A percentile compares a stretch with the other conserved stretches of the same genome.
Conservation (phyloP, 2,888 invertebrate genomes). For the Elysia crispata region DNA sequence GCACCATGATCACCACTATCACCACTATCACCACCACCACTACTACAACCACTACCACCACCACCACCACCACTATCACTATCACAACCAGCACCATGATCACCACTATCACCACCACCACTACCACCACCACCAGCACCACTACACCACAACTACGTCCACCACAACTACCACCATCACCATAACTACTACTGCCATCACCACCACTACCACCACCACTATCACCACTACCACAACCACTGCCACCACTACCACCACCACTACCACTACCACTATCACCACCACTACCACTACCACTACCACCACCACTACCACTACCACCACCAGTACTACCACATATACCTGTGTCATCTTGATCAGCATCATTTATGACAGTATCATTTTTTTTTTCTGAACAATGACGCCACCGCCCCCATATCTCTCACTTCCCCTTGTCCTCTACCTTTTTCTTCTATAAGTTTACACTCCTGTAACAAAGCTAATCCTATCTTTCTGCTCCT, state of each 20-base stretch:
- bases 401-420: too few relatives aligned
- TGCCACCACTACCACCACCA: constrained; percentile 1
- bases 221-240: constrained; percentile 3
- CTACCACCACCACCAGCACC: neutral
- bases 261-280: neutral
- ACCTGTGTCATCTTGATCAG: neutral
- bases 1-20: neutral
- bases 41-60: too few relatives aligned
- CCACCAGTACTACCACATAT: neutral
- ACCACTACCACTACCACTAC: too few relatives aligned
- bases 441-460: too few relatives aligned
- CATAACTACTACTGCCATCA: neutral
- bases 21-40: too few relatives aligned
- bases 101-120: constrained; percentile 5
- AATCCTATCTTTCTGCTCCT: too few relatives aligned
- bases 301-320: neutral
- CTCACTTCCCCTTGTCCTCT: too few relatives aligned
- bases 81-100: neutral
- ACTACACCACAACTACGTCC: too few relatives aligned
- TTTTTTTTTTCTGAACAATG: neutral
- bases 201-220: neutral
- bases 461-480: too few relatives aligned
- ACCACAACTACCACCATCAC: too few relatives aligned
- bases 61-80: too few relatives aligned
- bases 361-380: constrained; percentile 11